These are phyloP conservation scores for Sminthurides bifidus DNA, from an alignment of 1,140 invertebrate species.

Conservation along the genomic window DNA sequence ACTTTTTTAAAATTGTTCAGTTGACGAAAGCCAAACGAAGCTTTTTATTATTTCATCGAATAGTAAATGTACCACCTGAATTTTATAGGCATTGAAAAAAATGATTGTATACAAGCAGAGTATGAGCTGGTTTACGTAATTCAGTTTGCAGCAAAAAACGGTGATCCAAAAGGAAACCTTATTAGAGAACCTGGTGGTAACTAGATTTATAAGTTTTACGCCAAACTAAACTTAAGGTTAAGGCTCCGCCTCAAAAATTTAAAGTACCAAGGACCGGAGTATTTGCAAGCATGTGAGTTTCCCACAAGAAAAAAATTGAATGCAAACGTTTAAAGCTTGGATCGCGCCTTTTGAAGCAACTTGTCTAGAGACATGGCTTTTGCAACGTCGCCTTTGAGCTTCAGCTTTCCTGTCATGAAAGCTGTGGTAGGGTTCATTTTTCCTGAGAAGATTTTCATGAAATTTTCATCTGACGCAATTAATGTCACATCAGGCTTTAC, in stretches of 20 bases:
- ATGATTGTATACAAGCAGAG: too few relatives aligned
- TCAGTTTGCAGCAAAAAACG: too few relatives aligned
- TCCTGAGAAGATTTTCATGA: conserved; percentile 44
- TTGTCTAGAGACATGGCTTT: conserved; percentile 95
- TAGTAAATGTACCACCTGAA: too few relatives aligned
- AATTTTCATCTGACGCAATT: conserved; percentile 57
- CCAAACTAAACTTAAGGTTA: too few relatives aligned
- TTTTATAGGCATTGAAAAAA: too few relatives aligned
- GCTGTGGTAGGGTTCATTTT: conserved; percentile 29
- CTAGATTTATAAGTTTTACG: neutral
- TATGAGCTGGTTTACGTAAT: too few relatives aligned
- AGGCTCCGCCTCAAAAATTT: neutral
- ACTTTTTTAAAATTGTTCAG: too few relatives aligned
- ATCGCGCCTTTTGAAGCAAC: conserved; percentile 72
- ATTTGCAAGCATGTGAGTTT: neutral
- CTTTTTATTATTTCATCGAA: too few relatives aligned
- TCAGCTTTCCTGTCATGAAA: conserved; percentile 85
- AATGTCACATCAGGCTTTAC: conserved; percentile 69
- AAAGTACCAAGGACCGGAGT: neutral
- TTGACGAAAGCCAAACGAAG: too few relatives aligned
- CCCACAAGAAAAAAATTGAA: neutral
- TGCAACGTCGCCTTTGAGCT: conserved; percentile 82
- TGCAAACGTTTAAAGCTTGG: conserved; percentile 47
- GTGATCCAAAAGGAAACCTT: neutral
- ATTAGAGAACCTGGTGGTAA: neutral